Conservation (phyloP, 2,113 vertebrate species). For the Mirounga angustirostris region DNA sequence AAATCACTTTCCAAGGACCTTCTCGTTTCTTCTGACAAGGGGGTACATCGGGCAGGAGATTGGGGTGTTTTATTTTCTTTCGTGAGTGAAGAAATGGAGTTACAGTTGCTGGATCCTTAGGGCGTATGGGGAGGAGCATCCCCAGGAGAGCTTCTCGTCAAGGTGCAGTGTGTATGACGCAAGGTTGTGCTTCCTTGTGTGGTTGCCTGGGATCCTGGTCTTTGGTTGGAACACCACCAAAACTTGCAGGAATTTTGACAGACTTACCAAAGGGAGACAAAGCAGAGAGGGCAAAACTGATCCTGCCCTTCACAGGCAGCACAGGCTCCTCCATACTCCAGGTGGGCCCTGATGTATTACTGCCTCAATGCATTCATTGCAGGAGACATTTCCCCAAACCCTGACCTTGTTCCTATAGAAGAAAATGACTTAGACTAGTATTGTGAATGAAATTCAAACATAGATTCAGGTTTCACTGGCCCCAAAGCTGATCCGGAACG, state of each 20-base stretch:
- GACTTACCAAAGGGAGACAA: not conserved
- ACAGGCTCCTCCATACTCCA: not conserved
- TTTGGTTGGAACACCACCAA: not conserved
- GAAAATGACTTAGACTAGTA: not conserved
- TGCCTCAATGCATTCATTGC: not conserved
- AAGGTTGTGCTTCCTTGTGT: rapidly evolving
- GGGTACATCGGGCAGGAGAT: too few species aligned
- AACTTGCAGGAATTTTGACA: not conserved
- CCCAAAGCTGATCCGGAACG: not conserved
- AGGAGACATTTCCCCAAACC: not conserved
- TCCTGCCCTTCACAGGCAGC: not conserved
- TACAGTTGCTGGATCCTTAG: not conserved
- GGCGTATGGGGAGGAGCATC: rapidly evolving
- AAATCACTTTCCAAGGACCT: constrained; percentile 37
- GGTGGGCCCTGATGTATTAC: not conserved
- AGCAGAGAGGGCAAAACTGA: not conserved
- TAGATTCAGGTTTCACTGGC: not conserved
- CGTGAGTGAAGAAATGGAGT: not conserved
- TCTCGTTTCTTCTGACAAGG: not conserved
- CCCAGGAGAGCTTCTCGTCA: not conserved
- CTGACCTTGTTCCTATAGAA: not conserved
- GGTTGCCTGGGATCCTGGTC: not conserved
- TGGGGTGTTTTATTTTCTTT: not conserved
- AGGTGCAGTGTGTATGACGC: rapidly evolving
- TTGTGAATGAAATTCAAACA: not conserved